Evolutionary conservation across 2,888 invertebrate species (phyloP), one percentile per base, ranked within the genome.

Genomic region (Agrilus biguttatus): DNA sequence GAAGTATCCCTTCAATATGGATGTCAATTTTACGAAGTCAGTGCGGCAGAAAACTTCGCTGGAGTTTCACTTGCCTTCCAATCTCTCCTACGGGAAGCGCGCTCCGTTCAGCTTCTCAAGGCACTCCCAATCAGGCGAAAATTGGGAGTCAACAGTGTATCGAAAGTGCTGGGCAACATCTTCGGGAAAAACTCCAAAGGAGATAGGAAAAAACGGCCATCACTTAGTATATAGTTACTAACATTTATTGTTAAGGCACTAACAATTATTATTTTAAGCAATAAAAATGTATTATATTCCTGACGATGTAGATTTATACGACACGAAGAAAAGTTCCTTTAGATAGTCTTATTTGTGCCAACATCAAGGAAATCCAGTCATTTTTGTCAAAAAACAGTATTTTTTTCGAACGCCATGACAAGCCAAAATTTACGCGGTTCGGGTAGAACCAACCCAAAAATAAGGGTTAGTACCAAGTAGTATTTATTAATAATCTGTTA

Each of bases 11-110:
- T 84, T 53, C 76, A 80, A 49, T 84, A 77, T 61, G 81, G 83
- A 36, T 85, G 85, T 56, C 85, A 85, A 65, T 87, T 86, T 66
- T 84, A 85, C 66, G 87, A 87, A 66, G 83, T 86, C 45, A 84
- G 84, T 44, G 86, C 85, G 10, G 86, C 87, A 32, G 86, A 86
- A 63, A 83, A 83, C 55, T 79, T 79, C 55, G 83, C 84, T 1
- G 85, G 86, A 45, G 84, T 86, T 0, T 83, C 84, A 33, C 69
- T 85, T 44, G 85, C 85, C 39, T 86, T 87, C 67, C 83, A 83
- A 60, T 81, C 81, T 14, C 66, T 84, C 44, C 67, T 83, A 38
- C 67, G 83, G 37, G 83, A 84, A 63, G 83, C 84, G n/a, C 70
- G 82, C 41, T 78, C 83, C n/a, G 75, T 83, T 1, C 84, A 83